These are phyloP conservation scores for Caenorhabditis virilis DNA, from an alignment of 2,888 invertebrate species.

Conservation along the genomic window DNA sequence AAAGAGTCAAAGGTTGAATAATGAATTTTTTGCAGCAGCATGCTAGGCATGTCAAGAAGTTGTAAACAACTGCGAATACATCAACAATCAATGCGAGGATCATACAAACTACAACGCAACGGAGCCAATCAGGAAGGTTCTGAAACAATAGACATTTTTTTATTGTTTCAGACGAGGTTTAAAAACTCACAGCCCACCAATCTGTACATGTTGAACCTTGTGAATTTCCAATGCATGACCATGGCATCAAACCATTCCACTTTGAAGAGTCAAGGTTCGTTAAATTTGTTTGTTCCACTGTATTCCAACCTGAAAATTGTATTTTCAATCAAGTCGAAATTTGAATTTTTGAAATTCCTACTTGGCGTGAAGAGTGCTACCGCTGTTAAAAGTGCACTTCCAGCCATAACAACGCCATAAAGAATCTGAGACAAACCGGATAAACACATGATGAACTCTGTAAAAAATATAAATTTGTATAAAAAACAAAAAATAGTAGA, in stretches of 20 bases:
- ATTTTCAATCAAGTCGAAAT: background rate
- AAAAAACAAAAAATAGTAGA: background rate
- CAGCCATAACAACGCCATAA: conserved; percentile 47
- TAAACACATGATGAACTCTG: conserved; percentile 46
- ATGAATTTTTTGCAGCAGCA: conserved; percentile 54
- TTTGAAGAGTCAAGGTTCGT: background rate
- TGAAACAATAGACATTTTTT: no score
- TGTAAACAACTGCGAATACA: conserved; percentile 35
- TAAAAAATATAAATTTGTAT: background rate
- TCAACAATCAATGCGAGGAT: conserved; percentile 38
- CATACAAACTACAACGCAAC: conserved; percentile 44
- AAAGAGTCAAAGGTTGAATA: conserved; percentile 48
- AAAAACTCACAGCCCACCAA: conserved; percentile 24
- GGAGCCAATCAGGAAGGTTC: conserved; percentile 38
- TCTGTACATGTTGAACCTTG: conserved; percentile 15
- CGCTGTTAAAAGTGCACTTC: conserved; percentile 35
- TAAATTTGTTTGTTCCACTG: conserved; percentile 15
- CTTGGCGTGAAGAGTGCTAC: conserved; percentile 49
- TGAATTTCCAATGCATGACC: conserved; percentile 27
- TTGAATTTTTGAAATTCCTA: conserved; percentile 13
- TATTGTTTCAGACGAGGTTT: no score
- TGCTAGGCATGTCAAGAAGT: conserved; percentile 41
- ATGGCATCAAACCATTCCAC: conserved; percentile 38
- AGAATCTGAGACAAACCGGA: conserved; percentile 49
- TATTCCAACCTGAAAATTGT: conserved; percentile 27